Conservation (phyloP, 2,888 invertebrate genomes). For the Ptilodon capucinus region DNA sequence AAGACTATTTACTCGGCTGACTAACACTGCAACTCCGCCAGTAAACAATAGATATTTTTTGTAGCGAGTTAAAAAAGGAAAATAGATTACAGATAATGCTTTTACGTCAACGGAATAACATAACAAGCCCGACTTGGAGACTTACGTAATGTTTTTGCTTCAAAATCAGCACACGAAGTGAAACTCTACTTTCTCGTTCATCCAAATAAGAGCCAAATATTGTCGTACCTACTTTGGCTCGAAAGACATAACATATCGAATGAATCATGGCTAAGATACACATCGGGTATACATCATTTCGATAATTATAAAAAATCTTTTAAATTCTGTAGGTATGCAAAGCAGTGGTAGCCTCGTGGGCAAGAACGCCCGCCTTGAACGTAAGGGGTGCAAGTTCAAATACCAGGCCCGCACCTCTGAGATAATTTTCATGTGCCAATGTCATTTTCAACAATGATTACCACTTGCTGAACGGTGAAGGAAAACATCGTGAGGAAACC, state of each 20-base stretch:
- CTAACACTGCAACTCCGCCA: conserved; percentile 9
- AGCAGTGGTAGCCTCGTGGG: too few species aligned
- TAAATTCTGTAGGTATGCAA: too few species aligned
- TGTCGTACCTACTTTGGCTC: conserved; percentile 2
- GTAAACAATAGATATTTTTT: conserved; percentile 15
- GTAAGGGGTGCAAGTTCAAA: too few species aligned
- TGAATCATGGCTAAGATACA: neutral
- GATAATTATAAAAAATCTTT: too few species aligned
- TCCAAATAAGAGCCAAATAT: conserved; percentile 25
- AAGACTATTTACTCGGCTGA: conserved; percentile 5
- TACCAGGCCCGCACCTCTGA: too few species aligned
- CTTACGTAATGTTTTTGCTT: conserved; percentile 31
- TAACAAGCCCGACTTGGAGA: conserved; percentile 19
- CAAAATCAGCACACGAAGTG: conserved; percentile 41
- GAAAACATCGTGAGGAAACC: too few species aligned
- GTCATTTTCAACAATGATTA: too few species aligned
- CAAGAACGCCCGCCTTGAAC: too few species aligned
- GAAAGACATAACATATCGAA: neutral
- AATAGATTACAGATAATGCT: conserved; percentile 26
- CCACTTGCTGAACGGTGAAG: too few species aligned
- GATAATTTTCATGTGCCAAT: too few species aligned
- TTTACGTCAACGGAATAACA: conserved; percentile 26
- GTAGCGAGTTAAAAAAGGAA: conserved; percentile 15
- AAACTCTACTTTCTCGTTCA: conserved; percentile 49
- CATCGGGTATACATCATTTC: neutral